Evolutionary conservation across 2,797 vertebrate species (phyloP).

Genomic region (Harpagifer antarcticus): DNA sequence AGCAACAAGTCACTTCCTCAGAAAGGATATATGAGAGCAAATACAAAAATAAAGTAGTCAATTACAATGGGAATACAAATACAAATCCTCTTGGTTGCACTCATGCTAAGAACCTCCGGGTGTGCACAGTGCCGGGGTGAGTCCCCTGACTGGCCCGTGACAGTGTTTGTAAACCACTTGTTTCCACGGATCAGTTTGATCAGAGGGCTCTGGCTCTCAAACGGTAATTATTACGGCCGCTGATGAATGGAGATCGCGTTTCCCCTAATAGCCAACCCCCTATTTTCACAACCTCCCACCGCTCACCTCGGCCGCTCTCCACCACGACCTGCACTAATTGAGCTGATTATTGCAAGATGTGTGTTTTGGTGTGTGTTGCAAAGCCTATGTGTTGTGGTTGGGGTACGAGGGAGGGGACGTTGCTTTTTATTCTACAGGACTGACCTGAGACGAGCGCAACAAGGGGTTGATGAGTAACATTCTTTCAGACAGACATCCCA

Average conservation of each 20-base stretch:
- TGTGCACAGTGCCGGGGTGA: slow-evolving; percentile 74
- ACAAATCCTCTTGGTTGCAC: slow-evolving; percentile 8
- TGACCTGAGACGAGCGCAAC: slow-evolving; percentile 73
- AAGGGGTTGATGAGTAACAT: slow-evolving; percentile 80
- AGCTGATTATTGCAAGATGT: slow-evolving; percentile 96
- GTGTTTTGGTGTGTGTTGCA: slow-evolving; percentile 61
- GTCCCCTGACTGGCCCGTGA: slow-evolving; percentile 83
- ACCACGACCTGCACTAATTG: slow-evolving; percentile 92
- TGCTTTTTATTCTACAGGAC: slow-evolving; percentile 61
- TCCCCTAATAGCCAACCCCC: slow-evolving; percentile 90
- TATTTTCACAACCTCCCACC: slow-evolving; percentile 94
- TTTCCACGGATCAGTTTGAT: slow-evolving; percentile 90
- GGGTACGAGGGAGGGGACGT: slow-evolving; percentile 22
- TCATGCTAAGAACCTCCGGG: slow-evolving; percentile 29
- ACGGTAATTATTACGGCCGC: slow-evolving; percentile 85
- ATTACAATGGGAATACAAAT: slow-evolving; percentile 4
- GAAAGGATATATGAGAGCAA: not conserved
- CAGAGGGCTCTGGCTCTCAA: slow-evolving; percentile 78
- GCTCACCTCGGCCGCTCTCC: slow-evolving; percentile 90
- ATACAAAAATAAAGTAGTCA: not conserved
- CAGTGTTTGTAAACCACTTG: slow-evolving; percentile 92
- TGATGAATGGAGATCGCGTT: slow-evolving; percentile 95
- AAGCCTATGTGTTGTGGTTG: slow-evolving; percentile 19
- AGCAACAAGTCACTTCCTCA: not conserved
- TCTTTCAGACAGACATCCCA: slow-evolving; percentile 71